Base-by-base conservation (phyloP, 1,140 invertebrate species). In the Oscheius sp. region DNA sequence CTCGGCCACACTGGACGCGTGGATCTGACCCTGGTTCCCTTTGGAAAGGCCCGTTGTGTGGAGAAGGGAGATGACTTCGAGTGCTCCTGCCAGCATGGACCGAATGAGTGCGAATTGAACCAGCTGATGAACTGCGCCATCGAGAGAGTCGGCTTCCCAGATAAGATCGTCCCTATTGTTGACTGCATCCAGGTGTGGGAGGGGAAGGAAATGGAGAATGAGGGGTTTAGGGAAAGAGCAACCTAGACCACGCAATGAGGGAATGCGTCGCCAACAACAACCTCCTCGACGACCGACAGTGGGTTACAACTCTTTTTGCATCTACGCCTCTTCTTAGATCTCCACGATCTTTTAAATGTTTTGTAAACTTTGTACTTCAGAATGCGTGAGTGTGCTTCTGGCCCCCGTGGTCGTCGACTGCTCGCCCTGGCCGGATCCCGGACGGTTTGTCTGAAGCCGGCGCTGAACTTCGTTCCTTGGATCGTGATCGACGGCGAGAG, bases 81-180 rank as follows among this genome's bases (percentile, higher is more conserved):
- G 38, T 82, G 80, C 49, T 61, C 77, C 26, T 83, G 81, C 42
- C 82, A 83, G 68, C 82, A 83, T 64, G 82, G 81, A 13, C 23
- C 64, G 29, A 71, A 72, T n/a, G 82, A 83, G 62, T 83, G 82
- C 69, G 68, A 68, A 46, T 34, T 84, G n/a, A 83, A 83, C 70
- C 75, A 77, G 26, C 67, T 83, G 35, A 84, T 84, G 83, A 84
- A 84, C 63, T 83, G 82, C 59, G 81, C 76, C 18, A 83, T 83
- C 28, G 77, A 83, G 28, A 38, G 72, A 18, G 31, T 79, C 63
- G 68, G 58, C 1, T 61, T 52, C 32, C 71, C 82, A 1, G 72
- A 79, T 26, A 69, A 68, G 28, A 80, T 77, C 42, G 62, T 82
- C 36, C 80, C 78, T 13, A 29, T 83, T 35, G 75, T 82, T 26